phyloP scores from a whole-genome alignment of 2,797 vertebrate genomes.

The Hypotaenidia philippensis region DNA sequence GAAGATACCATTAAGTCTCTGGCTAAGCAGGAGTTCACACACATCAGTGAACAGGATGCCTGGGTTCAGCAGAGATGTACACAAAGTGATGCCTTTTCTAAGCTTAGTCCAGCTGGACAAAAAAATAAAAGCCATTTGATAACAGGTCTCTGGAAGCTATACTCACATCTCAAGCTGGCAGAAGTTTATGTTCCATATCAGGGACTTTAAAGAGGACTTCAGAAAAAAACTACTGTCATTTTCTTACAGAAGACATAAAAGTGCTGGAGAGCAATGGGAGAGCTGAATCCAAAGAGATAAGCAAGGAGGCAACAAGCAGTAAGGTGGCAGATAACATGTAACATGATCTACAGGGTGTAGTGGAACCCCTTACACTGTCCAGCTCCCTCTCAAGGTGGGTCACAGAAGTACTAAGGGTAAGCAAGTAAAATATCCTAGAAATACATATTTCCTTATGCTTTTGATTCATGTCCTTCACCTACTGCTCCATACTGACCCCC shows the following conservation, averaged over 20 bases:
- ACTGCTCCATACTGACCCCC: neutral
- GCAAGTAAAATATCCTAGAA: neutral
- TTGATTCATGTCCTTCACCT: neutral
- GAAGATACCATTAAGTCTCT: neutral
- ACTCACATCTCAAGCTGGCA: neutral
- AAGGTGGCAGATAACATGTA: neutral
- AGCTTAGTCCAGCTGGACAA: neutral
- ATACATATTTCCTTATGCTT: neutral
- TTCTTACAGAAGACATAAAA: neutral
- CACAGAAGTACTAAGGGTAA: neutral
- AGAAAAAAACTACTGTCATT: neutral
- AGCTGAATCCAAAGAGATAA: neutral
- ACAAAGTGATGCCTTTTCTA: neutral
- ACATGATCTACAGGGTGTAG: neutral
- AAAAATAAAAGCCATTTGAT: neutral
- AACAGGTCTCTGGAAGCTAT: neutral
- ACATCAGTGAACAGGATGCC: neutral
- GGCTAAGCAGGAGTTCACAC: neutral
- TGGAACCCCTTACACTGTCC: neutral
- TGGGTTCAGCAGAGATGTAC: neutral
- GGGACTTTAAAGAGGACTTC: neutral
- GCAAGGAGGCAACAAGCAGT: neutral
- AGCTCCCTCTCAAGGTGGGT: neutral
- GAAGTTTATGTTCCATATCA: neutral
- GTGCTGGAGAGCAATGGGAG: fast-evolving